A percentile compares a stretch with the other conserved stretches of the same genome.
phyloP scores from a whole-genome alignment of 2,888 invertebrate genomes.

The Hanleya hanleyi region DNA sequence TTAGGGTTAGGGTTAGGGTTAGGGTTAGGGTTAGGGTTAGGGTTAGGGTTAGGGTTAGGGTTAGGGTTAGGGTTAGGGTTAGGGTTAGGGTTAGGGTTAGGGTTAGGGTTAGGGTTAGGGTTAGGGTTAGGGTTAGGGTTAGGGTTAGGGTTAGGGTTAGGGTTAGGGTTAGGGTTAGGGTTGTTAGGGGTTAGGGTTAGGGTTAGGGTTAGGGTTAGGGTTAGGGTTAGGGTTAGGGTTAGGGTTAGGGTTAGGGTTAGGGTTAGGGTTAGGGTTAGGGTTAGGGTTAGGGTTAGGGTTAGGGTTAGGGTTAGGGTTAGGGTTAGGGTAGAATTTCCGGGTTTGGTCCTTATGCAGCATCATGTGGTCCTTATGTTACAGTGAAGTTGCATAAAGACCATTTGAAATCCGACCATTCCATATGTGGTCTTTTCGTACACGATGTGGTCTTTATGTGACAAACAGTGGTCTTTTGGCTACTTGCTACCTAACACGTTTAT shows the following conservation, averaged over 20 bases:
- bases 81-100: constrained; percentile 48
- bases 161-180: constrained; percentile 30
- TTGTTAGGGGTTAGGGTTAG: constrained; percentile 41
- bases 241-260: constrained; percentile 36
- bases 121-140: constrained; percentile 48
- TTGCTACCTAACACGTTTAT: too few species aligned
- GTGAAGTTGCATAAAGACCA: too few species aligned
- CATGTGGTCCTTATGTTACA: too few species aligned
- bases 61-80: constrained; percentile 50
- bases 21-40: constrained; percentile 45
- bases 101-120: constrained; percentile 48
- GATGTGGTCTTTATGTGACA: too few species aligned
- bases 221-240: constrained; percentile 42
- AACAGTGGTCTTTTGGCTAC: too few species aligned
- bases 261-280: constrained; percentile 42
- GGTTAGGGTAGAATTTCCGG: too few species aligned
- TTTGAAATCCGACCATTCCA: too few species aligned
- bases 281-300: constrained; percentile 50
- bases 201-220: constrained; percentile 45
- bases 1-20: constrained; percentile 45
- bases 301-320: constrained; percentile 48
- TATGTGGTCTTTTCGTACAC: too few species aligned
- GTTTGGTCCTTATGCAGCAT: too few species aligned
- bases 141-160: constrained; percentile 46
- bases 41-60: constrained; percentile 51